These are phyloP conservation scores for Neodiprion virginianus DNA, from an alignment of 1,140 invertebrate species.

Conservation along the genomic window DNA sequence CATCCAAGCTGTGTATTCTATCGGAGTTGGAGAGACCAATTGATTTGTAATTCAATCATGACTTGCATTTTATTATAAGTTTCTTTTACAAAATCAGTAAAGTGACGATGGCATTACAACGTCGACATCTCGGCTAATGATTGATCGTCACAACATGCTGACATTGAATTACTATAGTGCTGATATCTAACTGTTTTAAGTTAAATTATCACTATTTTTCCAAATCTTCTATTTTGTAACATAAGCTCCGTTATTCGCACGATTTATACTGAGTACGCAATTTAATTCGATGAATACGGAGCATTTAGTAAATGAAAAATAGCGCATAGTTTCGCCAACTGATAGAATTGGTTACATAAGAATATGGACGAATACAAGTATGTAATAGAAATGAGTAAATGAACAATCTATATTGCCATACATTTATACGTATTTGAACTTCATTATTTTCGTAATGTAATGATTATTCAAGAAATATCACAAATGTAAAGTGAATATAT, in stretches of 20 bases:
- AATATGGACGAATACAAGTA: not conserved
- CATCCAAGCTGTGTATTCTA: no score
- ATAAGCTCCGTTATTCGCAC: no score
- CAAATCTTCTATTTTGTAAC: not conserved
- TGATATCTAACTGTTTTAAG: not conserved
- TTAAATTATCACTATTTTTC: not conserved
- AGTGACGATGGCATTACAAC: no score
- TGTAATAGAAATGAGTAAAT: not conserved
- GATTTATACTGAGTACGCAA: not conserved
- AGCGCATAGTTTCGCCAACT: not conserved
- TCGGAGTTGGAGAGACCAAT: no score
- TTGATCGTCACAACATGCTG: no score
- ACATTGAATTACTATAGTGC: not conserved
- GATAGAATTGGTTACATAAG: not conserved
- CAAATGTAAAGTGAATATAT: slow-evolving; percentile 2
- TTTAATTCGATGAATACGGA: not conserved
- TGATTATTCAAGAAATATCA: slow-evolving; percentile 1
- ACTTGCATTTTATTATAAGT: no score
- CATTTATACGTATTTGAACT: slow-evolving; percentile 3
- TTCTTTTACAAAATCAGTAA: no score
- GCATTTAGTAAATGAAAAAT: not conserved
- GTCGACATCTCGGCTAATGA: no score
- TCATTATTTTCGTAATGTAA: slow-evolving; percentile 6
- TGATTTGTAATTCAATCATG: no score
- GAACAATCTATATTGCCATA: not conserved